Conservation (phyloP, 1,140 invertebrate species). For the Pseudachorutes palmiensis region DNA sequence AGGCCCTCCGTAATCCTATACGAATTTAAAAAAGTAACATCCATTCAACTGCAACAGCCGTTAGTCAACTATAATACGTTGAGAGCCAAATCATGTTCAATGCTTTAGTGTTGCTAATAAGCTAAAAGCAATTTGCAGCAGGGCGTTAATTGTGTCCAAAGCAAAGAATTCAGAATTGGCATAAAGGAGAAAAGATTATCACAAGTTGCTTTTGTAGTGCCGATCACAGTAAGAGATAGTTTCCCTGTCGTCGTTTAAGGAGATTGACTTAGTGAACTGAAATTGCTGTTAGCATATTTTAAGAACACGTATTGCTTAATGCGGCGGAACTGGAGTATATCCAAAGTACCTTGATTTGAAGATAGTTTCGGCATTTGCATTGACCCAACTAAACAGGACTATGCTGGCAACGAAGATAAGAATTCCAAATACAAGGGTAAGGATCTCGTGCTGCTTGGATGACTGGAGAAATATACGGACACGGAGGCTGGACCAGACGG, state of each 20-base stretch:
- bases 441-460: conserved; percentile 56
- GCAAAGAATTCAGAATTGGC: too few relatives aligned
- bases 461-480: conserved; percentile 75
- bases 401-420: conserved; percentile 57
- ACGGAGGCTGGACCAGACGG: conserved; percentile 63
- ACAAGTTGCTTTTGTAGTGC: too few relatives aligned
- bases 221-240: too few relatives aligned
- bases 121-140: too few relatives aligned
- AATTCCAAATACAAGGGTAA: conserved; percentile 57
- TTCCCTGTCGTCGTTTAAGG: too few relatives aligned
- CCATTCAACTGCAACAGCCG: not conserved
- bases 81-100: too few relatives aligned
- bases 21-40: not conserved
- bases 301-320: not conserved
- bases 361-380: conserved; percentile 27
- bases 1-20: conserved; percentile 19
- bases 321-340: conserved; percentile 19
- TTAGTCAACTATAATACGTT: not conserved
- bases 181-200: too few relatives aligned
- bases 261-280: too few relatives aligned
- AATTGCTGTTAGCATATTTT: not conserved
- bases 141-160: too few relatives aligned
- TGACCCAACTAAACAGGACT: conserved; percentile 46
- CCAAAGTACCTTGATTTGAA: conserved; percentile 27
- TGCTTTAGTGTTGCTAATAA: too few relatives aligned